Evolutionary conservation across 2,888 invertebrate genomes (phyloP), one percentile per base, ranked within the genome.

Genomic region (Lordiphosa fenestrarum): DNA sequence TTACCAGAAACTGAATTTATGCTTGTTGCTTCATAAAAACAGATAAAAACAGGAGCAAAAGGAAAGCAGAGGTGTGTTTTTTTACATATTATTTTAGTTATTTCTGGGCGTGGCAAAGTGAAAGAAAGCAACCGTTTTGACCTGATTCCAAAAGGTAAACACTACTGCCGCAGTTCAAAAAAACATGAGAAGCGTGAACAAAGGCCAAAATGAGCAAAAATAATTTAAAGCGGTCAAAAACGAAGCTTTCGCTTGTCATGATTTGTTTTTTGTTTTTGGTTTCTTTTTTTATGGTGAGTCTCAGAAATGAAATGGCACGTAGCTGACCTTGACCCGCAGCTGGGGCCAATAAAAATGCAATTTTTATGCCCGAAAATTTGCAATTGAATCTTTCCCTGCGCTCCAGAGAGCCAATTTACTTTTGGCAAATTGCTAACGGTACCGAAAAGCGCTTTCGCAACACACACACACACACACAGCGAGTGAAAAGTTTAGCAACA

Each of bases 261-360:
- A 47, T 40, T 57, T 64, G 33, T 49, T 44, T 36, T 59, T 15
- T n/a, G n/a, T n/a, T 46, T 38, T 37, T 25, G 35, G 7, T 25
- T 38, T 7, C 40, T 35, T 36, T 42, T 35, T 38, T 51, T 42
- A 42, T 37, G 36, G 35, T 35, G 49, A 21, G 61, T 52, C 46
- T 39, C 13, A 47, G 38, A 81, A 81, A 78, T 75, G 60, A 77
- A 82, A 75, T 73, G 71, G 71, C 85, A 86, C 78, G 85, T 82
- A 70, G 80, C 71, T 86, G 82, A 86, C 85, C 85, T 85, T 85
- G 85, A 85, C 84, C 85, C 64, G 66, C 41, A 55, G 65, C 48
- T 58, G 46, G 35, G 40, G 42, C 57, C 72, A 73, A 82, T 75
- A 78, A 78, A 75, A 66, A 62, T 73, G 69, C 68, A 77, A 74